Conservation (phyloP, 1,140 invertebrate species). For the Thaumetopoea pityocampa region DNA sequence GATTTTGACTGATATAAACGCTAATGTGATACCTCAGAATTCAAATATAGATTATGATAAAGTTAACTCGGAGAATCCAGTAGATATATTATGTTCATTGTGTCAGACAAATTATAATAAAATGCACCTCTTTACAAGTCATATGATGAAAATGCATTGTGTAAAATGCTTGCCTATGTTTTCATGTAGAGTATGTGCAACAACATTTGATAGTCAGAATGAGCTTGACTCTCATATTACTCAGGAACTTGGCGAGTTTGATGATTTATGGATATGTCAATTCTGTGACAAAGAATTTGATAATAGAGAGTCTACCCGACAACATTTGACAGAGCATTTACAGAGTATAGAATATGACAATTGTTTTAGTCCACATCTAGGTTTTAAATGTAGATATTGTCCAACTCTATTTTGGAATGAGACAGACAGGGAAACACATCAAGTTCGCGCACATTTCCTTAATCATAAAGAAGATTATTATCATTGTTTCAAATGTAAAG, state of each 20-base stretch:
- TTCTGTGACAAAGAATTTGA: conserved; percentile 72
- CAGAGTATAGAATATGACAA: conserved; percentile 52
- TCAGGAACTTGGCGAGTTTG: conserved; percentile 55
- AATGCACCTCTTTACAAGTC: conserved; percentile 35
- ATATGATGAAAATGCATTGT: conserved; percentile 61
- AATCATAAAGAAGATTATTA: conserved; percentile 64
- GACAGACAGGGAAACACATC: conserved; percentile 59
- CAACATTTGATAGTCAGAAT: conserved; percentile 50
- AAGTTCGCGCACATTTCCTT: conserved; percentile 48
- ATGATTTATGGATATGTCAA: conserved; percentile 69
- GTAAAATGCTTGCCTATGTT: conserved; percentile 49
- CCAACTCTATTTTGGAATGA: conserved; percentile 71
- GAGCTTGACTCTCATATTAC: conserved; percentile 50
- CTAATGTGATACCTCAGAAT: conserved; percentile 39
- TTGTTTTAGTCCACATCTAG: conserved; percentile 69
- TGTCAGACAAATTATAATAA: conserved; percentile 43
- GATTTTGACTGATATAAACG: conserved; percentile 40
- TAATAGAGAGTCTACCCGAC: conserved; percentile 47
- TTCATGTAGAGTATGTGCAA: conserved; percentile 62
- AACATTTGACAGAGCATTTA: conserved; percentile 61
- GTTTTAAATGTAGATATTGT: conserved; percentile 69
- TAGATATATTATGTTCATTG: conserved; percentile 43
- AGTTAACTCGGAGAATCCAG: conserved; percentile 27
- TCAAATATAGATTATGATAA: conserved; percentile 47
- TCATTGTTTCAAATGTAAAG: conserved; percentile 53